A percentile compares a stretch with the other conserved stretches of the same genome.
Conservation (phyloP, 2,113 vertebrate genomes). For the Leiothrix lutea region DNA sequence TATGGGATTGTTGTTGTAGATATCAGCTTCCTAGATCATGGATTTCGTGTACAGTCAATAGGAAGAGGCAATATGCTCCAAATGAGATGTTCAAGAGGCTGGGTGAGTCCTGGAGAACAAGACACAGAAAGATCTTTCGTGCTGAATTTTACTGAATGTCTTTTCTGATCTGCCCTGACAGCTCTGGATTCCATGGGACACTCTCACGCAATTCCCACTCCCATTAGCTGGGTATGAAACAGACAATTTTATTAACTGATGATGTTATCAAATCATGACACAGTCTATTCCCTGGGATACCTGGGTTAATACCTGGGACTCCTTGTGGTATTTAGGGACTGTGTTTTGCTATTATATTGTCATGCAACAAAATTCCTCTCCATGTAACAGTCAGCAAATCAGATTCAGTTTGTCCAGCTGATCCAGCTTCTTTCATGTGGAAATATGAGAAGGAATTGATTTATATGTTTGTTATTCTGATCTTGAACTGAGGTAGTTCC, state of each 20-base stretch:
- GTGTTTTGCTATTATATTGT: not conserved
- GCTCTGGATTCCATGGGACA: not conserved
- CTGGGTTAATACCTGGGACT: not conserved
- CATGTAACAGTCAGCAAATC: not conserved
- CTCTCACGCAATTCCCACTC: not conserved
- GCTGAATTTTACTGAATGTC: not conserved
- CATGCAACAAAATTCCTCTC: not conserved
- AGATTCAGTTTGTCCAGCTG: not conserved
- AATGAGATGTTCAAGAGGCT: not conserved
- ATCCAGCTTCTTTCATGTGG: not conserved
- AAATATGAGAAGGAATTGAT: not conserved
- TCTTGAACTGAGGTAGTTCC: not conserved
- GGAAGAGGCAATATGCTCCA: not conserved
- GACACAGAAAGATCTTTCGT: not conserved
- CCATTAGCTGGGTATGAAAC: not conserved
- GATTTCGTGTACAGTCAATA: not conserved
- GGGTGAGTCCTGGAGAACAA: not conserved
- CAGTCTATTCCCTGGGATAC: not conserved
- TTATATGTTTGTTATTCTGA: not conserved
- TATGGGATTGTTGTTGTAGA: not conserved
- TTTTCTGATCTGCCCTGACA: not conserved
- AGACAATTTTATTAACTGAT: not conserved
- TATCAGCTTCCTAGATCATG: not conserved
- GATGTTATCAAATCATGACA: not conserved
- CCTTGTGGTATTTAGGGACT: not conserved